These are phyloP conservation scores for Pogonophryne albipinna DNA, from an alignment of 2,797 vertebrate species.

Conservation along the genomic window DNA sequence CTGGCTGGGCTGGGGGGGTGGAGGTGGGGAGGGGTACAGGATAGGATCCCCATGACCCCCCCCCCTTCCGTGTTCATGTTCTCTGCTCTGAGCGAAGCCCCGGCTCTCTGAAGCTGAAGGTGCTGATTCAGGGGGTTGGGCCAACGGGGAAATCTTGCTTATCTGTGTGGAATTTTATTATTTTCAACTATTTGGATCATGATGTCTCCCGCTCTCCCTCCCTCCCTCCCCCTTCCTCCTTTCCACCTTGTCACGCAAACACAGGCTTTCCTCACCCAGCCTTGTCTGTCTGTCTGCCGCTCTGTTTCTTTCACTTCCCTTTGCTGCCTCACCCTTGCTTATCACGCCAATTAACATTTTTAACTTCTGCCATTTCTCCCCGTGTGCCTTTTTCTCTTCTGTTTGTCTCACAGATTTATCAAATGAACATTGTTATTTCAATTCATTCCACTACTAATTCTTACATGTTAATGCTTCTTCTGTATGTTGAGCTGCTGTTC, in stretches of 20 bases:
- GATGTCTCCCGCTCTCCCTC: constrained; percentile 56
- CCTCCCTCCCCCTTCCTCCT: constrained; percentile 64
- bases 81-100: constrained; percentile 40
- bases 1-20: constrained; percentile 41
- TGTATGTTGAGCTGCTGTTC: neutral
- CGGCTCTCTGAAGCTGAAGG: constrained; percentile 47
- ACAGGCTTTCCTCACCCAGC: constrained; percentile 61
- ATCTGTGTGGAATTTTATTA: constrained; percentile 82
- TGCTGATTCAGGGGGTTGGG: constrained; percentile 72
- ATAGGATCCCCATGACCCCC: constrained; percentile 17
- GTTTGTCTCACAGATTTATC: constrained; percentile 28
- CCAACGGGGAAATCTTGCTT: constrained; percentile 76
- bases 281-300: constrained; percentile 64
- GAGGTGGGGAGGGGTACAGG: constrained; percentile 36
- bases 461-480: neutral
- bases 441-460: neutral
- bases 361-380: constrained; percentile 65
- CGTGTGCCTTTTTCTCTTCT: constrained; percentile 35
- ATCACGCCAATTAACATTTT: constrained; percentile 80
- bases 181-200: constrained; percentile 78
- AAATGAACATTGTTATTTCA: constrained; percentile 4
- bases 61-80: constrained; percentile 23
- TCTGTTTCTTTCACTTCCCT: constrained; percentile 74
- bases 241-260: constrained; percentile 81
- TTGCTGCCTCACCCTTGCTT: constrained; percentile 73